phyloP scores from a whole-genome alignment of 23 tunicate species.

The Halocynthia roretzi region DNA sequence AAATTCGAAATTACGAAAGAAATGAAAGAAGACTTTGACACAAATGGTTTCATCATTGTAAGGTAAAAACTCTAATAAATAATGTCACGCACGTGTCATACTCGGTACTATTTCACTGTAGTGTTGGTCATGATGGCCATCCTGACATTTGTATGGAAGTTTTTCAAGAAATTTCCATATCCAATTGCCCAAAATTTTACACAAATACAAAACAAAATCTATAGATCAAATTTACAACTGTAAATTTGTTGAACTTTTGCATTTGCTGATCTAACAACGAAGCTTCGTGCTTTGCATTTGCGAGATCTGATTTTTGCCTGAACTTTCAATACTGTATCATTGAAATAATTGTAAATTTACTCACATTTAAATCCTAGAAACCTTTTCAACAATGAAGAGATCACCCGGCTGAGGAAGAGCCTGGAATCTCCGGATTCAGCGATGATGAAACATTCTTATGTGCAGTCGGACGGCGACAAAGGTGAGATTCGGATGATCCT shows the following conservation, averaged over 20 bases:
- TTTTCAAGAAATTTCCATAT: too few relatives aligned
- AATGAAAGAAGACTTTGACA: conserved; percentile 39
- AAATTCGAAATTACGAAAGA: conserved; percentile 37
- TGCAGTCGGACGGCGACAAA: conserved; percentile 61
- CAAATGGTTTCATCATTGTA: conserved; percentile 60
- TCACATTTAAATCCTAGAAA: conserved; percentile 24
- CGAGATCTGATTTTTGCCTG: not conserved
- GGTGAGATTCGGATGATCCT: conserved; percentile 29
- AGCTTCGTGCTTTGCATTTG: too few relatives aligned
- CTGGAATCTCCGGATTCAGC: conserved; percentile 72
- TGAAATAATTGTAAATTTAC: too few relatives aligned
- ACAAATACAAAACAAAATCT: too few relatives aligned
- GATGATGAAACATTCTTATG: conserved; percentile 58
- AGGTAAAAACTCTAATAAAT: conserved; percentile 16
- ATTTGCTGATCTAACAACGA: too few relatives aligned
- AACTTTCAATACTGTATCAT: not conserved
- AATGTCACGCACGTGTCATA: too few relatives aligned
- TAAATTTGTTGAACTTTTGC: too few relatives aligned
- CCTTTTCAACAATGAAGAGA: conserved; percentile 42
- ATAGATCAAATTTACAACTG: too few relatives aligned
- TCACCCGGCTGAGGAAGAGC: conserved; percentile 24
- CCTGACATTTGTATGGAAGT: too few relatives aligned
- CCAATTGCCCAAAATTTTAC: too few relatives aligned
- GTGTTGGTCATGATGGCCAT: too few relatives aligned
- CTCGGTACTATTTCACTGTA: too few relatives aligned